Evolutionary conservation across 2,797 vertebrate genomes (phyloP), one percentile per base, ranked within the genome.

Genomic region (Phyllotis vaccarum): DNA sequence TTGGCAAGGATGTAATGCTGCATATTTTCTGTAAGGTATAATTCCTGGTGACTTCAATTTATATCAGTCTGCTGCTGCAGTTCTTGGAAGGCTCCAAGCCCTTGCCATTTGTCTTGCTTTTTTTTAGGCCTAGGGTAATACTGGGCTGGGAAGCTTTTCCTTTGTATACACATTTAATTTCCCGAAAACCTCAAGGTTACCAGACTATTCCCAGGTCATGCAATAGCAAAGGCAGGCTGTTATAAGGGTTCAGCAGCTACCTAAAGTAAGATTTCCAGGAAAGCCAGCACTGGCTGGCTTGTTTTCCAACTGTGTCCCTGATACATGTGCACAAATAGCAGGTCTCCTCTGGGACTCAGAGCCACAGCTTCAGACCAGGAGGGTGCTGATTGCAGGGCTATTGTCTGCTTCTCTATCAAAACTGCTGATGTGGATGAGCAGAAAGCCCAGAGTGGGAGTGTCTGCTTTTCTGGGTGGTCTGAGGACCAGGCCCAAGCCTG

Each of bases 401-500:
- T 49, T 64, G 3, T 60, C 68, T 60, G 27, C 16, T 17, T 75
- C 60, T 68, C 37, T 17, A 43, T 14, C 66, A 62, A 27, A 22
- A 70, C 72, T 64, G 70, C 89, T 89, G 46, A 29, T 31, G n/a
- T 49, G 74, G 9, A 43, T 2, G 31, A 91, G 27, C 2, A 5
- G 29, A 87, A 46, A 87, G 49, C 60, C 6, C 0, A 9, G 34
- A 13, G 27, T 31, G 24, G 27, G 80, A n/a, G 27, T 14, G 43
- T 78, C 82, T 68, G 70, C 37, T 10, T 46, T 93, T 60, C 58
- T 89, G 81, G 86, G 89, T 93, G 78, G 86, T 89, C 87, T 87
- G 83, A 70, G 68, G 1, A 19, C 8, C 37, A 13, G 22, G 70
- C 92, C 8, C 1, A 58, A 60, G 46, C 76, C 64, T 16, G 95